Base-by-base conservation (phyloP, 1,140 invertebrate species). In the Calosoma granatense region DNA sequence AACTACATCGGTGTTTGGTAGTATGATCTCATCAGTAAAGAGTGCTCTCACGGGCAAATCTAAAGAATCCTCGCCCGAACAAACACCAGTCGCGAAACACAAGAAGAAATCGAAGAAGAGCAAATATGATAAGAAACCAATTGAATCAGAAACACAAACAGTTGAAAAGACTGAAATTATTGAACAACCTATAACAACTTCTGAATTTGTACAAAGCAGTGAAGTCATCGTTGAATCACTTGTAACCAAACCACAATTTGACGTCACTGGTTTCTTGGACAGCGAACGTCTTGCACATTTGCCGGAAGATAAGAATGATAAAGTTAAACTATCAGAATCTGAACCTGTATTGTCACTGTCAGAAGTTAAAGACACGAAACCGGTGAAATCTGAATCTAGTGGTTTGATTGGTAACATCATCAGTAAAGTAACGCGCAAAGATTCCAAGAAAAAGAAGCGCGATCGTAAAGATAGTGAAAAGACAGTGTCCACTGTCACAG, bases 21-120 rank as follows among this genome's bases (percentile, higher is more conserved):
- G 60, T 23, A 57, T 68, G 15, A 58, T 69, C 41, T 65, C 67
- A 11, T 61, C 64, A 21, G 67, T 70, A 9, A 70, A 67, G 53
- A 63, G 57, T 53, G 63, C 59, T 14, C 60, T 68, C 56, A 55
- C 61, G 39, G 55, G 54, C 15, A 41, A 47, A 26, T 17, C 22
- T 2, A 43, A 57, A 26, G 56, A 55, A 19, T 36, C 26, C 17
- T 47, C 59, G 15, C 54, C 51, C 2, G 56, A 59, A 54, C 9
- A 1, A 39, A 43, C 1, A 14, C n/a, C n/a, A n/a, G n/a, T n/a
- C n/a, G n/a, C n/a, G n/a, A 59, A 61, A 51, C 30, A 55, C 59
- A 56, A 55, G 51, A 61, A 30, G 21, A 61, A 65, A 36, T 41
- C 54, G 17, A 51, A 53, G 58, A 60, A 53, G 26, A 59, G 57